phyloP scores from a whole-genome alignment of 2,113 vertebrate species.

The Notarius lentiginosus region DNA sequence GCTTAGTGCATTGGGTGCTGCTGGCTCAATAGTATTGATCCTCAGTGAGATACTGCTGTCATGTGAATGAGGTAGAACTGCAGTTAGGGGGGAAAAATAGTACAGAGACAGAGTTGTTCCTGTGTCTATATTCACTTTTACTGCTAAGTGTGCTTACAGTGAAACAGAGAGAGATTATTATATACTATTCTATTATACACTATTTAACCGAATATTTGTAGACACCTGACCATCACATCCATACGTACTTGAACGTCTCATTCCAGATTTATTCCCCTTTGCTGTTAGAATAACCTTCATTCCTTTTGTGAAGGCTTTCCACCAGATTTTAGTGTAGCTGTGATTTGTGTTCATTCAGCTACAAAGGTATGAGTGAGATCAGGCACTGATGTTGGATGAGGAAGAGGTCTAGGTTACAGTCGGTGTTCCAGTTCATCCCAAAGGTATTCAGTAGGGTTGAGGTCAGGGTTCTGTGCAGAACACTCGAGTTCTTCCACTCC shows the following conservation, averaged over 20 bases:
- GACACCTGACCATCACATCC: background rate
- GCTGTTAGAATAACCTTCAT: background rate
- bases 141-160: constrained; percentile 14
- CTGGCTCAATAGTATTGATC: constrained; percentile 71
- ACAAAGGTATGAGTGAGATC: background rate
- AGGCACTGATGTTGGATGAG: background rate
- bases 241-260: background rate
- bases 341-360: background rate
- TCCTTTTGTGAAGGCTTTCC: background rate
- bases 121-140: constrained; percentile 9
- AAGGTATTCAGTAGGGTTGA: no score
- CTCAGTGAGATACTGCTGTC: constrained; percentile 56
- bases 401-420: no score
- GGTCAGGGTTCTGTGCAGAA: background rate
- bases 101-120: constrained; percentile 20
- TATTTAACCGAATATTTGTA: background rate
- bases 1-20: constrained; percentile 70
- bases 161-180: background rate
- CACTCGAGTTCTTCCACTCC: background rate
- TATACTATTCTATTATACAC: background rate
- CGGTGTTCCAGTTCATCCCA: no score
- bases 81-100: constrained; percentile 48
- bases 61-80: constrained; percentile 70
- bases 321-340: background rate
- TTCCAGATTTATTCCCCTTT: background rate